Evolutionary conservation across 2,113 vertebrate species (phyloP), one percentile per base, ranked within the genome.

Genomic region (Rhineura floridana): DNA sequence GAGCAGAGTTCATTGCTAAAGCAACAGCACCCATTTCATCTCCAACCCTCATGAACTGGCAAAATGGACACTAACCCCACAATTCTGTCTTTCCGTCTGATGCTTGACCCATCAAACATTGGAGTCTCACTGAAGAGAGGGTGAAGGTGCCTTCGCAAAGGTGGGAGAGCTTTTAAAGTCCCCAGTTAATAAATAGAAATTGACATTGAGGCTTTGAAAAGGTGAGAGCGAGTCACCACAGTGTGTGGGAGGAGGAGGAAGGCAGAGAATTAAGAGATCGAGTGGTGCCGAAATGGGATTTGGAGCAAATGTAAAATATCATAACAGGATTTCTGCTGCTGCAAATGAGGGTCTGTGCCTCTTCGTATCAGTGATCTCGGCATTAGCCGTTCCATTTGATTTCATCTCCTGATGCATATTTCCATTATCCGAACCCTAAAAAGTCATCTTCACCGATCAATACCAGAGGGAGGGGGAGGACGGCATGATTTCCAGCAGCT

Each of bases 371-470:
- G 90, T 2, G 83, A 50, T 87, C 55, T 21, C 0, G 36, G 84
- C 76, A 0, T 30, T 0, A 46, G 84, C 79, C 0, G 84, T 48
- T 93, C 93, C 81, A 1, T 78, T 10, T 46, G 83, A 0, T 84
- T 21, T 19, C 70, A 63, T 87, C 86, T 39, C 91, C 93, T 76
- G 63, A 13, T 8, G n/a, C 86, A 0, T 25, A 30, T 86, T 59
- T 55, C 92, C 89, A 83, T 86, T 80, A 79, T 50, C 36, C 13
- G 3, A 79, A 46, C 92, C 81, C 23, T 6, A 90, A 67, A 85
- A 89, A 92, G 59, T 84, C 93, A 79, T 81, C 87, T 88, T 50
- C 87, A 65, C 70, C 1, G 86, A 91, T 94, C 91, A 1, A 94
- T 94, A 23, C 77, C 25, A 30, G 65, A 36, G 2, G 10, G 3